Percentiles rank a stretch among this genome's conserved stretches.
Conservation (phyloP, 2,888 invertebrate species). For the Epirrhoe alternata region DNA sequence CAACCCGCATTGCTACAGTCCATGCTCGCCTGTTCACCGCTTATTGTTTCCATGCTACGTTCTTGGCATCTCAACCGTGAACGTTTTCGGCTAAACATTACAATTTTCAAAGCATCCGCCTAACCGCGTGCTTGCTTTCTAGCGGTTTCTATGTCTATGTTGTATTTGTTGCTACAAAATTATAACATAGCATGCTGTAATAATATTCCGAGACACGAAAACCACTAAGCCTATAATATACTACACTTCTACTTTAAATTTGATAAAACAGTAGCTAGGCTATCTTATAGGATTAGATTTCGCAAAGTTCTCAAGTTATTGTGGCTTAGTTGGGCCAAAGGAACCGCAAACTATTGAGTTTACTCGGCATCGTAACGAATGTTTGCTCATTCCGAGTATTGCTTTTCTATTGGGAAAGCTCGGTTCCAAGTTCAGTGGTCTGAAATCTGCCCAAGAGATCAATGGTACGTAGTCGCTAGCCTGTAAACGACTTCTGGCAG, state of each 20-base stretch:
- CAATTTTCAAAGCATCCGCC: constrained; percentile 6
- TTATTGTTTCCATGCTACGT: constrained; percentile 24
- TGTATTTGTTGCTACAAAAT: not conserved
- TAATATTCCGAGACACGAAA: constrained; percentile 8
- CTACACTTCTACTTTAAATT: constrained; percentile 23
- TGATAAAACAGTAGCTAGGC: constrained; percentile 25
- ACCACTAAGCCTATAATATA: constrained; percentile 27
- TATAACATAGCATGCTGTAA: constrained; percentile 3
- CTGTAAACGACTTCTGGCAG: constrained; percentile 50
- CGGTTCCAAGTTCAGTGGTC: constrained; percentile 38
- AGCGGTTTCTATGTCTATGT: constrained; percentile 1
- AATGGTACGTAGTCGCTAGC: constrained; percentile 40
- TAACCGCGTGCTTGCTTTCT: not conserved
- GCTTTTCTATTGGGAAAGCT: constrained; percentile 33
- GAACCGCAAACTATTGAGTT: constrained; percentile 43
- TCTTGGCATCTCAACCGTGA: constrained; percentile 29
- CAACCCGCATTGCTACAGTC: constrained; percentile 36
- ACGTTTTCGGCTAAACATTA: constrained; percentile 25
- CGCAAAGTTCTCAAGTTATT: constrained; percentile 44
- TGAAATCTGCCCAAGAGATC: constrained; percentile 38
- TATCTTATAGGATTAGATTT: constrained; percentile 36
- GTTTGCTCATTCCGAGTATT: constrained; percentile 32
- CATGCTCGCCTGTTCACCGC: constrained; percentile 15
- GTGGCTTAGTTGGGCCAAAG: constrained; percentile 37
- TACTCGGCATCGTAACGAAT: constrained; percentile 27